Percentiles rank a stretch among this genome's conserved stretches.
These are phyloP conservation scores for Silurus meridionalis DNA, from an alignment of 2,113 vertebrate species.

Conservation along the genomic window DNA sequence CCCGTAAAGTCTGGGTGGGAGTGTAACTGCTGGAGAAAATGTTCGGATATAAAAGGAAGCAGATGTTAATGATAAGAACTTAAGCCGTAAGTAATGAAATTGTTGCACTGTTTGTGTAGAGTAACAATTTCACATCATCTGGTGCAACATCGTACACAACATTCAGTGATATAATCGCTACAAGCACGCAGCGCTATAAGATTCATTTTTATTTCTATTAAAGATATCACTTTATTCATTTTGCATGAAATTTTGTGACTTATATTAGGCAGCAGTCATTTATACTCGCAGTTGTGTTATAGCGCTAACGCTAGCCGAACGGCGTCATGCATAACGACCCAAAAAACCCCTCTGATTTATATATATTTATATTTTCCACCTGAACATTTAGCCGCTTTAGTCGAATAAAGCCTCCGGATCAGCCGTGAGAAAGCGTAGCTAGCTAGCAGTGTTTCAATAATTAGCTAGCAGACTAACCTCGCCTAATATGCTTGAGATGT, in stretches of 20 bases:
- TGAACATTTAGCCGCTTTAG: background rate
- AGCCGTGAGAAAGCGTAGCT: background rate
- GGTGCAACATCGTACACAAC: background rate
- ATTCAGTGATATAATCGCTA: background rate
- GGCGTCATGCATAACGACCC: background rate
- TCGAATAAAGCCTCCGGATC: background rate
- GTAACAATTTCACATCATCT: background rate
- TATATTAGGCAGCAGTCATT: background rate
- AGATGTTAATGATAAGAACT: constrained; percentile 2
- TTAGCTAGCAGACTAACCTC: background rate
- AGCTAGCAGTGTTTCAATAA: background rate
- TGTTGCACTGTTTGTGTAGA: constrained; percentile 9
- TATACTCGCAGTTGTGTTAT: background rate
- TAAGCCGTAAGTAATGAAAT: background rate
- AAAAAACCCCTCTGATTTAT: background rate
- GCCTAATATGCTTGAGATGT: constrained; percentile 7
- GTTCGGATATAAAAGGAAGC: background rate
- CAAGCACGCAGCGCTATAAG: background rate
- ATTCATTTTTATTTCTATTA: background rate
- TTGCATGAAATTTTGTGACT: constrained; percentile 14
- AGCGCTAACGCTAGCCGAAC: background rate
- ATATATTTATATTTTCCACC: background rate
- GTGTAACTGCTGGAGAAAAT: background rate
- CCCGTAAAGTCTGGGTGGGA: background rate
- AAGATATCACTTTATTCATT: background rate